Evolutionary conservation across 2,888 invertebrate genomes (phyloP).

Genomic region (Syritta pipiens): DNA sequence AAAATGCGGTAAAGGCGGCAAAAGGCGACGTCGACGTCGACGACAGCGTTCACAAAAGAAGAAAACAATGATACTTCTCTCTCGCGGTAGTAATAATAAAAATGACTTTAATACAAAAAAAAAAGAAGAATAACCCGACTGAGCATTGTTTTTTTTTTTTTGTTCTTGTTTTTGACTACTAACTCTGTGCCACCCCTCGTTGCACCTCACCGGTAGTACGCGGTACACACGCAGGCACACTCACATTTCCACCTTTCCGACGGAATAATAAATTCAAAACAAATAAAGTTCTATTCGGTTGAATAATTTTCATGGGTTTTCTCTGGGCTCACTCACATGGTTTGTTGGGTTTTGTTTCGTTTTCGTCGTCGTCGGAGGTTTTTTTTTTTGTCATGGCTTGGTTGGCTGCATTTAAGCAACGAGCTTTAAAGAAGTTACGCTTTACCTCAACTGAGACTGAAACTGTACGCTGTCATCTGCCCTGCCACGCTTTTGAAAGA

Average conservation of each 20-base stretch:
- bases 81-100: slow-evolving; percentile 72
- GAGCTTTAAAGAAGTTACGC: slow-evolving; percentile 59
- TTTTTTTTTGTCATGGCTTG: slow-evolving; percentile 30
- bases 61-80: slow-evolving; percentile 60
- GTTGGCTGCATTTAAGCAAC: slow-evolving; percentile 57
- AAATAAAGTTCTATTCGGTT: slow-evolving; percentile 69
- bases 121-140: slow-evolving; percentile 33
- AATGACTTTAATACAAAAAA: slow-evolving; percentile 46
- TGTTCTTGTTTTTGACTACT: slow-evolving; percentile 9
- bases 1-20: no score
- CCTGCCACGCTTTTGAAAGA: slow-evolving; percentile 62
- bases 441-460: slow-evolving; percentile 18
- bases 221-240: slow-evolving; percentile 7
- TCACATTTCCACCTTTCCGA: slow-evolving; percentile 64
- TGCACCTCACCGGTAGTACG: slow-evolving; percentile 34
- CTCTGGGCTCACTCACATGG: slow-evolving; percentile 65
- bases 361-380: not conserved
- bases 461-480: slow-evolving; percentile 43
- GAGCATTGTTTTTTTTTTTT: slow-evolving; percentile 56
- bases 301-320: slow-evolving; percentile 68
- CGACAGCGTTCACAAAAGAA: slow-evolving; percentile 70
- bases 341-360: slow-evolving; percentile 54
- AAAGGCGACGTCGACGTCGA: slow-evolving; percentile 70
- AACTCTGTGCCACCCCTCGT: slow-evolving; percentile 46
- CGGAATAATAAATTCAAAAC: slow-evolving; percentile 68